phyloP scores from a whole-genome alignment of 2,797 vertebrate genomes.

The Triplophysa yarkandensis region DNA sequence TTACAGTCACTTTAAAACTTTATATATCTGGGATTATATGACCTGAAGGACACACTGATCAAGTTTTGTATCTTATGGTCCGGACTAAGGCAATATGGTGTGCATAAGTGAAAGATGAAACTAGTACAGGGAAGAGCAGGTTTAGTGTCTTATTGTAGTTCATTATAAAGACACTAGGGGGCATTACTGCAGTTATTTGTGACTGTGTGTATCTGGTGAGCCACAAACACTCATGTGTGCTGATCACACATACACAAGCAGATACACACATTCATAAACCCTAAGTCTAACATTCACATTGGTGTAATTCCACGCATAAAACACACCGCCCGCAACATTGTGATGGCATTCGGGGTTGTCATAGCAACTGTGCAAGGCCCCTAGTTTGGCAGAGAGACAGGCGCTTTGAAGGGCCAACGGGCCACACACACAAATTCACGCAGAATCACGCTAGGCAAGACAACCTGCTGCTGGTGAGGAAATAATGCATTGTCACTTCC shows the following conservation, averaged over 20 bases:
- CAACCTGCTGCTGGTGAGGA: conserved; percentile 35
- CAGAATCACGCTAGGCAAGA: conserved; percentile 20
- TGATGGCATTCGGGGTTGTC: conserved; percentile 54
- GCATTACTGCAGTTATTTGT: conserved; percentile 54
- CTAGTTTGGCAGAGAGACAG: conserved; percentile 20
- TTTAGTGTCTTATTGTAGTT: background rate
- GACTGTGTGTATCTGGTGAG: conserved; percentile 41
- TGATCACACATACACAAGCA: conserved; percentile 40
- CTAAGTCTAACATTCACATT: background rate
- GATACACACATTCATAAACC: conserved; percentile 54
- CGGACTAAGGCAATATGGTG: background rate
- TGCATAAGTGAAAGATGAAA: background rate
- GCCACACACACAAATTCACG: conserved; percentile 46
- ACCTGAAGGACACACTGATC: background rate
- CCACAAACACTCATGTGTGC: background rate
- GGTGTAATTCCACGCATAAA: conserved; percentile 38
- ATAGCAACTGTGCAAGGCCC: conserved; percentile 54
- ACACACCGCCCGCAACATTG: conserved; percentile 32
- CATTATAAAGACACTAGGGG: conserved; percentile 44
- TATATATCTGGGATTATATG: conserved; percentile 2
- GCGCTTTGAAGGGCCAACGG: conserved; percentile 43
- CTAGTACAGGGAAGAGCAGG: background rate
- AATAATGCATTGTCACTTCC: conserved; percentile 52
- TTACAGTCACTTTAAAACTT: conserved; percentile 25
- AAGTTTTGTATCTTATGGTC: no score